Conservation (phyloP, 2,113 vertebrate genomes). For the Grammomys dolichurus region DNA sequence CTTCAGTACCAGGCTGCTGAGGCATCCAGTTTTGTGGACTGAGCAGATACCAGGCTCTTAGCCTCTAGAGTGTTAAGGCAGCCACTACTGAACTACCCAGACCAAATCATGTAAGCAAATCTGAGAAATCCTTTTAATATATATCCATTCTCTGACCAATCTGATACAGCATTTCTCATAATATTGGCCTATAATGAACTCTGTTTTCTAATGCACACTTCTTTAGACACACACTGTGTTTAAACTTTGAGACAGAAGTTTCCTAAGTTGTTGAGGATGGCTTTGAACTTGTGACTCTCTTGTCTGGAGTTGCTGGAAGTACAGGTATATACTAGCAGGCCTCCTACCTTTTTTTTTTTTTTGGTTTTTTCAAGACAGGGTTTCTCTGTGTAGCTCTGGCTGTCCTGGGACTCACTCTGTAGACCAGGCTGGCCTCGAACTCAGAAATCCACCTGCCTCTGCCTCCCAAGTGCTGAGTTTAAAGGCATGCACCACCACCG, state of each 20-base stretch:
- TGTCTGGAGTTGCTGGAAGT: neutral
- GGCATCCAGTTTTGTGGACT: neutral
- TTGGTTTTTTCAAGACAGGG: too few relatives aligned
- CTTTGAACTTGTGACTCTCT: neutral
- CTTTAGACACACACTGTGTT: neutral
- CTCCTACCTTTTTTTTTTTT: too few relatives aligned
- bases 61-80: neutral
- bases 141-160: neutral
- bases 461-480: too few relatives aligned
- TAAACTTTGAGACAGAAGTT: neutral
- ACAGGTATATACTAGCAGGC: neutral
- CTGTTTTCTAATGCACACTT: neutral
- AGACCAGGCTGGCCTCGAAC: too few relatives aligned
- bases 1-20: neutral
- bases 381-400: too few relatives aligned
- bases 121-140: neutral
- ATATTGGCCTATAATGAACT: neutral
- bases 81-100: neutral
- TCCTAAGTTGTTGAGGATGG: neutral
- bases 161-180: neutral
- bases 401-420: too few relatives aligned
- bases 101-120: neutral
- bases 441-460: too few relatives aligned
- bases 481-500: too few relatives aligned
- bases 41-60: neutral